phyloP scores from a whole-genome alignment of 2,113 vertebrate genomes.

The Colaptes auratus region DNA sequence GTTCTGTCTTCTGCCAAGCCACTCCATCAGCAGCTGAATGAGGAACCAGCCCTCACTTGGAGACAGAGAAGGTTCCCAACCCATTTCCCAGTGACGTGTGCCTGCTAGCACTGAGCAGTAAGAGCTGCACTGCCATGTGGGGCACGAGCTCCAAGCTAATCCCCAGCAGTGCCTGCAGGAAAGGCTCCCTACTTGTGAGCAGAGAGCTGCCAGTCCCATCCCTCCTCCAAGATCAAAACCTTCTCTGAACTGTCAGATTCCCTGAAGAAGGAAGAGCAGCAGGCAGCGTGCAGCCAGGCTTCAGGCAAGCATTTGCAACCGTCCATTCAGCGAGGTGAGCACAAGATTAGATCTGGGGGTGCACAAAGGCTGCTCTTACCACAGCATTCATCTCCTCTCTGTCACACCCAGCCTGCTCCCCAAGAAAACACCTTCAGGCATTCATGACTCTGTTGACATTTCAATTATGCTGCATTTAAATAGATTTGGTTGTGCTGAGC shows the following conservation, averaged over 20 bases:
- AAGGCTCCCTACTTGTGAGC: rapidly evolving
- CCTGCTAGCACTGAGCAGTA: rapidly evolving
- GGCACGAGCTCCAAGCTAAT: not conserved
- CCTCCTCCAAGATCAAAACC: not conserved
- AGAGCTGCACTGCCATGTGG: rapidly evolving
- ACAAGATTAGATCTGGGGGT: not conserved
- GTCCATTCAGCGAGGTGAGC: not conserved
- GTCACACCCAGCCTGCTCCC: not conserved
- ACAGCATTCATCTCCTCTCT: not conserved
- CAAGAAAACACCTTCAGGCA: conserved; percentile 41
- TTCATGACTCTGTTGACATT: conserved; percentile 25
- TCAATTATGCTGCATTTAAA: conserved; percentile 55
- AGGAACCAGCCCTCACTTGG: not conserved
- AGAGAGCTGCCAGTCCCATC: not conserved
- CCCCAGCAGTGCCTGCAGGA: not conserved
- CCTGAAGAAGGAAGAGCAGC: not conserved
- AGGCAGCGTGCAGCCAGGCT: not conserved
- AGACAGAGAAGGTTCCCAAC: not conserved
- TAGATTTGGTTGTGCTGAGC: conserved; percentile 1
- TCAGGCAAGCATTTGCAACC: not conserved
- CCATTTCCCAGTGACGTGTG: rapidly evolving
- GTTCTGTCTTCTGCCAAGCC: not conserved
- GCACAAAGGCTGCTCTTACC: not conserved
- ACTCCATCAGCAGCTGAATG: not conserved
- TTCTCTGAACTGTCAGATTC: not conserved